These are phyloP conservation scores for Drosophila persimilis DNA, from an alignment of 1,140 invertebrate species.

Conservation along the genomic window DNA sequence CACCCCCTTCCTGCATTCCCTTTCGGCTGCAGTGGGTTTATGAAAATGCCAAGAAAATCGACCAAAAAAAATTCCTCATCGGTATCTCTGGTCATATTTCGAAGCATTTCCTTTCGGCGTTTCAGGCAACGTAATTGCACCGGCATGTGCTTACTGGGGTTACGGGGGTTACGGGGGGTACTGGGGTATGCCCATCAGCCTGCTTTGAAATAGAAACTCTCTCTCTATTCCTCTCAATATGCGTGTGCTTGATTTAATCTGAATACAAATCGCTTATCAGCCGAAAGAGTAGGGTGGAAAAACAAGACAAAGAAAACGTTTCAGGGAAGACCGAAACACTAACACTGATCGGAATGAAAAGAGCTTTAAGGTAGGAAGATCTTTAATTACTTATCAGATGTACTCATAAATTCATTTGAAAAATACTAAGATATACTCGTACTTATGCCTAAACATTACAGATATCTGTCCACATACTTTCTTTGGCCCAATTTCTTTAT, in stretches of 20 bases:
- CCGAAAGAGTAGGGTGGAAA: constrained; percentile 8
- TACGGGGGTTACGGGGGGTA: not conserved
- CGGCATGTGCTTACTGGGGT: constrained; percentile 35
- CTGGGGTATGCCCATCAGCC: not conserved
- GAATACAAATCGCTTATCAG: constrained; percentile 71
- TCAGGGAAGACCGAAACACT: no score
- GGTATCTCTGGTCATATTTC: constrained; percentile 10
- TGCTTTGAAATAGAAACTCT: constrained; percentile 31
- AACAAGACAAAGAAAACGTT: not conserved
- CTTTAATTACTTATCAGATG: no score
- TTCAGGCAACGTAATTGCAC: constrained; percentile 44
- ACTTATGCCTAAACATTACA: no score
- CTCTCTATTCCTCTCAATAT: constrained; percentile 1
- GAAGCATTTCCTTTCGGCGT: constrained; percentile 21
- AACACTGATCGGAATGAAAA: not conserved
- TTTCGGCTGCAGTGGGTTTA: constrained; percentile 50
- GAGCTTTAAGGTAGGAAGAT: not conserved
- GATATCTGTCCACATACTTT: no score
- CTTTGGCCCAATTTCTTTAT: no score
- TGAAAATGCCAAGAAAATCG: constrained; percentile 69
- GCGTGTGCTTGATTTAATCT: constrained; percentile 61
- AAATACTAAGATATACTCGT: no score
- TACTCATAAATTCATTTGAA: no score
- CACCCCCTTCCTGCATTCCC: not conserved
- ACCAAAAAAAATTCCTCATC: constrained; percentile 16